Conservation (phyloP, 2,797 vertebrate genomes). For the Scolopax rusticola region DNA sequence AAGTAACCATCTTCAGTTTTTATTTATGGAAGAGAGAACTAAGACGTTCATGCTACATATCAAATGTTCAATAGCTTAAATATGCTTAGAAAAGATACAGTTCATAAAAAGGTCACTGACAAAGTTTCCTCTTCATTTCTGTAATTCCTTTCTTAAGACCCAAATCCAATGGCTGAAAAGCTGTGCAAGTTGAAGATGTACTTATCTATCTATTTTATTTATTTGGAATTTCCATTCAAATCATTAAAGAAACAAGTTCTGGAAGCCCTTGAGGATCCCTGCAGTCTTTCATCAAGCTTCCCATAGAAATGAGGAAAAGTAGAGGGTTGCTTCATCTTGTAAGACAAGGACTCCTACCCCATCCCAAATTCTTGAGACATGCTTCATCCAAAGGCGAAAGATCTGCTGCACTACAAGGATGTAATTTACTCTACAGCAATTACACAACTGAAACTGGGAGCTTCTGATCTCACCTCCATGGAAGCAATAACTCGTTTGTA, state of each 20-base stretch:
- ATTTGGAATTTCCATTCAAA: neutral
- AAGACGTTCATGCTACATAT: constrained; percentile 20
- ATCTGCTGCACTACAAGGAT: neutral
- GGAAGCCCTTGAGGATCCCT: neutral
- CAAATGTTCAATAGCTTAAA: constrained; percentile 30
- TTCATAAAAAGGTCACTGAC: constrained; percentile 39
- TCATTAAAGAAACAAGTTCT: neutral
- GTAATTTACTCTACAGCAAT: neutral
- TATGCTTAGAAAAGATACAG: constrained; percentile 24
- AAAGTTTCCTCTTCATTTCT: neutral
- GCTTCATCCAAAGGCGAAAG: neutral
- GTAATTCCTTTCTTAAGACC: neutral
- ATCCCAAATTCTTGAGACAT: neutral
- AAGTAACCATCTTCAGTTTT: constrained; percentile 55
- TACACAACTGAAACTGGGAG: neutral
- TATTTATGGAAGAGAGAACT: constrained; percentile 51
- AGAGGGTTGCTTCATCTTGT: neutral
- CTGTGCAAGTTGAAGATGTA: neutral
- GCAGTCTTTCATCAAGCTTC: neutral
- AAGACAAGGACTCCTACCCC: neutral
- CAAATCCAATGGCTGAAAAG: neutral
- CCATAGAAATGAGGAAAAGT: neutral
- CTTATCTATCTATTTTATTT: neutral
- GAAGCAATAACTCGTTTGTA: neutral
- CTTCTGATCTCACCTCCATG: neutral